Evolutionary conservation across 2,113 vertebrate species (phyloP).

Genomic region (Strix aluco): DNA sequence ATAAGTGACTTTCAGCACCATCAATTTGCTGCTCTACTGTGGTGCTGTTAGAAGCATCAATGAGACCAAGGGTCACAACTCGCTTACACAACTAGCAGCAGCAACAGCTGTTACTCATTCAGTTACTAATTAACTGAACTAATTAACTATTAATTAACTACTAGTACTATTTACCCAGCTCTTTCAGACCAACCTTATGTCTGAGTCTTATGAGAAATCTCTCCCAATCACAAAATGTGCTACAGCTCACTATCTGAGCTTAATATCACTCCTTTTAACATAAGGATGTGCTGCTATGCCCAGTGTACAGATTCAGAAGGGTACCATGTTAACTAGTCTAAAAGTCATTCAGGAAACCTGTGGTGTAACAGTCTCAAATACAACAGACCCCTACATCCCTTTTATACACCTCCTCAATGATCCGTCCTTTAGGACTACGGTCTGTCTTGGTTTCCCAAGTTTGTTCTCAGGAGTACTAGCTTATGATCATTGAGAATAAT

Average conservation of each 20-base stretch:
- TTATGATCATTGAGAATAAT: neutral
- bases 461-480: neutral
- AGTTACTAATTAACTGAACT: conserved; percentile 13
- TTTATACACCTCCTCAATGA: neutral
- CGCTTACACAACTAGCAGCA: neutral
- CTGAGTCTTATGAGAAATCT: neutral
- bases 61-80: neutral
- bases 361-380: neutral
- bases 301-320: neutral
- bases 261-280: neutral
- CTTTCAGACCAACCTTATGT: neutral
- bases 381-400: neutral
- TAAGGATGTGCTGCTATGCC: neutral
- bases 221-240: neutral
- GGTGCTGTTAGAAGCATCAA: neutral
- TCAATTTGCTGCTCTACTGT: neutral
- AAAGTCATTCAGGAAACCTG: neutral
- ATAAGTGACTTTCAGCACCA: neutral
- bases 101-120: neutral
- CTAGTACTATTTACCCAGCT: neutral
- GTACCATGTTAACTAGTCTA: neutral
- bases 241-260: neutral
- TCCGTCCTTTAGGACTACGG: neutral
- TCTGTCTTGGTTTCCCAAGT: neutral
- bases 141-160: conserved; percentile 34